phyloP scores from a whole-genome alignment of 2,888 invertebrate species.

The Watsonalla binaria region DNA sequence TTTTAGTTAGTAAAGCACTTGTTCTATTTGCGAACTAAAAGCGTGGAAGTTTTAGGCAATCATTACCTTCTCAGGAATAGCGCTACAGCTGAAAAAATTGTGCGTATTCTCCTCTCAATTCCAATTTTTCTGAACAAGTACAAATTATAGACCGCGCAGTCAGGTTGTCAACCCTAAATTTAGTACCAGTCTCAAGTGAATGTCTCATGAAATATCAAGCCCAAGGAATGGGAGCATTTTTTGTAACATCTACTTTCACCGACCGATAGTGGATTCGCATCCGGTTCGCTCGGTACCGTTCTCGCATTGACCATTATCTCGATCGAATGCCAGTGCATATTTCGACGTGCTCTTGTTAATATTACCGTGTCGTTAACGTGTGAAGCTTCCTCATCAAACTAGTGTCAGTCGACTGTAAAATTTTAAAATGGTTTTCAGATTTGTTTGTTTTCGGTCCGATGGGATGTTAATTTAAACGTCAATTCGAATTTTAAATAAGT shows the following conservation, averaged over 20 bases:
- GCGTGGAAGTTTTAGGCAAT: no score
- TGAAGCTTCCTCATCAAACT: not conserved
- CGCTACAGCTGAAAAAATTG: no score
- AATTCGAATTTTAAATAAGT: no score
- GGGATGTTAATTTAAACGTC: no score
- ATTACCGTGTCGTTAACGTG: constrained; percentile 10
- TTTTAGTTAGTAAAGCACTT: no score
- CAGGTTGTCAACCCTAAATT: constrained; percentile 2
- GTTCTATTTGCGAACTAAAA: no score
- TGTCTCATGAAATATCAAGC: constrained; percentile 73
- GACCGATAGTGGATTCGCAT: constrained; percentile 66
- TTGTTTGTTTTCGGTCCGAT: not conserved
- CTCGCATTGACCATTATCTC: constrained; percentile 53
- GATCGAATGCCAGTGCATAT: constrained; percentile 38
- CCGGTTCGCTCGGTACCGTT: constrained; percentile 69
- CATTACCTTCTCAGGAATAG: no score
- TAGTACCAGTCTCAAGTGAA: constrained; percentile 51
- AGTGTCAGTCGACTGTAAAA: not conserved
- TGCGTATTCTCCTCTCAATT: no score
- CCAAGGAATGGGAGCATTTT: constrained; percentile 76
- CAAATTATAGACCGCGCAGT: constrained; percentile 5
- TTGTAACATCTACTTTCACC: constrained; percentile 77
- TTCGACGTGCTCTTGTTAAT: constrained; percentile 25
- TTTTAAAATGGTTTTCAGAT: not conserved
- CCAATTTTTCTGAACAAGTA: constrained; percentile 4